phyloP scores from a whole-genome alignment of 2,888 invertebrate genomes.

The Eristalis intricaria region DNA sequence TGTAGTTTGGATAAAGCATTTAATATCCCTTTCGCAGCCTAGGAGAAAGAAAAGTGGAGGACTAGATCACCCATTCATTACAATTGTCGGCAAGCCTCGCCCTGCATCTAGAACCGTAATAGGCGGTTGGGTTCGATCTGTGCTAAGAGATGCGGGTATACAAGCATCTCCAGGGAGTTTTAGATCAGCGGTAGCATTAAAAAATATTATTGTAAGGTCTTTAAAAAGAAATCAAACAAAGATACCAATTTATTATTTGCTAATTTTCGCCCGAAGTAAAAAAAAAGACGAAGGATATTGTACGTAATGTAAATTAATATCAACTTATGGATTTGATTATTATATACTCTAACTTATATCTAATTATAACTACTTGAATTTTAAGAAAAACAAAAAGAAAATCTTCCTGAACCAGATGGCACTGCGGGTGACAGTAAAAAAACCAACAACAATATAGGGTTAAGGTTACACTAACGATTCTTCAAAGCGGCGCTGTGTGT shows the following conservation, averaged over 20 bases:
- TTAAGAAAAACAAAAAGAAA: neutral
- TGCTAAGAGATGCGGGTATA: constrained; percentile 8
- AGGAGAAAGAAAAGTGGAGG: neutral
- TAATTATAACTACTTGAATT: neutral
- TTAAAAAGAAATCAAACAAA: constrained; percentile 3
- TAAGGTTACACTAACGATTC: neutral
- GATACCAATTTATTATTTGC: neutral
- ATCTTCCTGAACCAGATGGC: neutral
- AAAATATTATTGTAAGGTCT: constrained; percentile 26
- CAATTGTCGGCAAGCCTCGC: neutral
- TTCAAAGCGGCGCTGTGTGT: too few species aligned
- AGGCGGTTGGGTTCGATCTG: constrained; percentile 21
- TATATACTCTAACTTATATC: neutral
- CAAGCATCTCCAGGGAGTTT: constrained; percentile 13
- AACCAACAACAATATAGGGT: neutral
- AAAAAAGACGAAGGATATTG: too few species aligned
- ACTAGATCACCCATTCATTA: constrained; percentile 7
- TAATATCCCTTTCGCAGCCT: constrained; percentile 1
- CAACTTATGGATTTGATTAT: neutral
- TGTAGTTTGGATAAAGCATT: neutral
- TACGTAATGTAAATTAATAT: too few species aligned
- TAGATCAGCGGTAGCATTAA: constrained; percentile 30
- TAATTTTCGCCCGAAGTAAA: too few species aligned
- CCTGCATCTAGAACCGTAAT: too few species aligned
- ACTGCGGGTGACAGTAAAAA: neutral